A percentile compares a stretch with the other conserved stretches of the same genome.
Conservation (phyloP, 2,113 vertebrate species). For the Anas platyrhynchos region DNA sequence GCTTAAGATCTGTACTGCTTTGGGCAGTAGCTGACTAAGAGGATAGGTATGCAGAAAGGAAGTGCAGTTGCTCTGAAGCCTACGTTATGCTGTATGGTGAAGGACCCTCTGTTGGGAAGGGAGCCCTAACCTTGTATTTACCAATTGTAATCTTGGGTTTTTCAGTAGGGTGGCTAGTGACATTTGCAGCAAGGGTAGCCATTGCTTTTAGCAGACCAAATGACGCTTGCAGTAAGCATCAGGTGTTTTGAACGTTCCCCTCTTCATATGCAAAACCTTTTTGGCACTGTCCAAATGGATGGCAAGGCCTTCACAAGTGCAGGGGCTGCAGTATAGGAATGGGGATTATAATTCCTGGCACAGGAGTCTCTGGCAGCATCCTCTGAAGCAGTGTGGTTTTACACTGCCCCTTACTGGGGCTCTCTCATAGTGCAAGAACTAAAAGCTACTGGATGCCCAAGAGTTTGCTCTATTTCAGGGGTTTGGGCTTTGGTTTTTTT, state of each 20-base stretch:
- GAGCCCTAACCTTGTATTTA: not conserved
- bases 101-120: not conserved
- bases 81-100: rapidly evolving
- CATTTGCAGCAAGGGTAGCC: not conserved
- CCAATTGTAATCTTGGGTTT: not conserved
- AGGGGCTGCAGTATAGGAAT: not conserved
- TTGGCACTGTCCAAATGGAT: not conserved
- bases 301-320: not conserved
- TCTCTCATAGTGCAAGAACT: not conserved
- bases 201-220: not conserved
- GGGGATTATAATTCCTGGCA: not conserved
- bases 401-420: slow-evolving; percentile 60
- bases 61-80: not conserved
- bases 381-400: slow-evolving; percentile 12
- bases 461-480: not conserved
- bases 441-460: not conserved
- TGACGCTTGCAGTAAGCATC: not conserved
- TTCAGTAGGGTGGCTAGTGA: not conserved
- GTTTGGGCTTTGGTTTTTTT: not conserved
- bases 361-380: not conserved
- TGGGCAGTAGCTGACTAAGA: not conserved
- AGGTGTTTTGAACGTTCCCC: not conserved
- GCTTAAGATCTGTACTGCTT: not conserved
- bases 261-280: not conserved
- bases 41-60: not conserved